Base-by-base conservation (phyloP, 2,888 invertebrate species). In the Cantharis lateralis region DNA sequence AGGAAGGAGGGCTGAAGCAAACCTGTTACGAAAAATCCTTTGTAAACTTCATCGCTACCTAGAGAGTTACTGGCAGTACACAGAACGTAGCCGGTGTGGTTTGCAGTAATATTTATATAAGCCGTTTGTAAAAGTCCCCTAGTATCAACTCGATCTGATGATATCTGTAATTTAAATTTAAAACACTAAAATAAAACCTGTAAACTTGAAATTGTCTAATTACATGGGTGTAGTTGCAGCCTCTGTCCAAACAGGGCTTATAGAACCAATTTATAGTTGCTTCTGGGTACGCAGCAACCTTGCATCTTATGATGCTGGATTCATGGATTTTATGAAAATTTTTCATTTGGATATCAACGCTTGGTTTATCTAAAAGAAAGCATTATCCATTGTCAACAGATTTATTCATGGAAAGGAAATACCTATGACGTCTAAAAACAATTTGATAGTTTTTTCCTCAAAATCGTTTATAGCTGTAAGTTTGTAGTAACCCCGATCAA, bases 401-500 rank as follows among this genome's bases (percentile, higher is more conserved):
- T 9, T 7, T 0, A 9, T 1, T 24, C 0, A 24, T 24, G 1
- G 24, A 7, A 24, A 9, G 24, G 7, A 24, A 1, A 24, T 24
- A 24, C 24, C 24, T 24, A 9, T 24, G 24, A 24, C 24, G 24
- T 24, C 88, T 2, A 93, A 85, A 62, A 88, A 89, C 68, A 92
- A 89, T 68, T 88, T 86, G 3, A 91, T 80, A 1, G 82, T 83
- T 79, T 90, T 87, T 0, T 85, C 84, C 62, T 86, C 85, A 16
- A 88, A 82, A 4, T 85, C 86, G 82, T 92, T 93, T 7, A 84
- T 84, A 0, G 91, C 93, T 61, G 87, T 86, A 4, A 93, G 86
- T 0, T 87, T 86, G 83, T 93, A 94, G 15, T 84, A 84, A 15
- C 94, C 94, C 77, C 89, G 90, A 84, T 94, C 92, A 4, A 84